Conservation (phyloP, 2,888 invertebrate species). For the Acanthococcus lagerstroemiae region DNA sequence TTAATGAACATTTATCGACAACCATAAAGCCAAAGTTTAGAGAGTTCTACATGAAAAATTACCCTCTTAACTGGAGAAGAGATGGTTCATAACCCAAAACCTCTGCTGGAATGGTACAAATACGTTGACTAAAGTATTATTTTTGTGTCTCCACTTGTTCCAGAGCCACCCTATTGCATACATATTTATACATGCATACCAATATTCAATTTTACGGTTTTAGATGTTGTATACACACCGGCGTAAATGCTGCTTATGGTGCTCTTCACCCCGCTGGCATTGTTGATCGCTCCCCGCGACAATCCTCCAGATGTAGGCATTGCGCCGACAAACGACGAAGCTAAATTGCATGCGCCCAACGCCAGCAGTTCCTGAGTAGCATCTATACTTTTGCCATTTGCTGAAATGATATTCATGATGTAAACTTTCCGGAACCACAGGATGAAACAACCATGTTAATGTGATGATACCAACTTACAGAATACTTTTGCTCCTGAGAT, state of each 20-base stretch:
- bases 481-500: conserved; percentile 64
- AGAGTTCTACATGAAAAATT: no score
- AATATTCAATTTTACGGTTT: no score
- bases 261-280: conserved; percentile 59
- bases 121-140: no score
- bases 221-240: conserved; percentile 42
- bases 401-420: no score
- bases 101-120: no score
- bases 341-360: conserved; percentile 53
- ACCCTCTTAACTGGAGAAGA: no score
- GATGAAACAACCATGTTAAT: background rate
- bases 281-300: conserved; percentile 58
- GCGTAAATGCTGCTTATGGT: conserved; percentile 57
- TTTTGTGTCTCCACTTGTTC: no score
- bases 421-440: background rate
- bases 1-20: no score
- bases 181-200: no score
- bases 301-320: conserved; percentile 57
- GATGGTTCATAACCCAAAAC: no score
- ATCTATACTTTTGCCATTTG: conserved; percentile 52
- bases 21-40: no score
- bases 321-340: conserved; percentile 56
- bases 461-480: conserved; percentile 45
- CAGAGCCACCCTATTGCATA: no score
- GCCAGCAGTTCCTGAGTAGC: conserved; percentile 63